Conservation (phyloP, 1,140 invertebrate species). For the Melanaphis sacchari region DNA sequence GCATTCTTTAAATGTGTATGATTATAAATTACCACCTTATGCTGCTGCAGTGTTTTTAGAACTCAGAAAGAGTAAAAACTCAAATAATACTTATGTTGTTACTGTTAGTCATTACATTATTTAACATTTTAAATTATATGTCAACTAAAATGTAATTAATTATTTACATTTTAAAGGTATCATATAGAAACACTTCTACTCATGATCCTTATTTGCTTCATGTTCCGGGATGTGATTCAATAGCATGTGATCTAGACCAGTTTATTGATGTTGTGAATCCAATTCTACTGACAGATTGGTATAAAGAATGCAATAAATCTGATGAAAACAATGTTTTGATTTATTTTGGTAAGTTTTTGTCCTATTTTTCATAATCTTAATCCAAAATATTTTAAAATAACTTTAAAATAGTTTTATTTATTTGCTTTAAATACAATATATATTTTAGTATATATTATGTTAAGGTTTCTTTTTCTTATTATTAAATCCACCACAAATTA, state of each 20-base stretch:
- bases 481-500: background rate
- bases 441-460: background rate
- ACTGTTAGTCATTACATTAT: constrained; percentile 62
- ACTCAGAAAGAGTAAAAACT: constrained; percentile 60
- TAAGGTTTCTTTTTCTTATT: background rate
- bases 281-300: constrained; percentile 29
- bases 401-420: background rate
- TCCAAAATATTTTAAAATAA: background rate
- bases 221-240: constrained; percentile 56
- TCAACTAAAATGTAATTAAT: background rate
- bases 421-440: background rate
- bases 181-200: constrained; percentile 45
- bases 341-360: background rate
- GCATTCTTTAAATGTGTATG: constrained; percentile 68
- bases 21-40: constrained; percentile 78
- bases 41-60: constrained; percentile 74
- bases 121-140: background rate
- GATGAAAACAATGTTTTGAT: background rate
- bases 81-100: constrained; percentile 63
- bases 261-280: constrained; percentile 42
- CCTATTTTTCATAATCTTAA: background rate
- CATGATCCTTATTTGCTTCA: constrained; percentile 43
- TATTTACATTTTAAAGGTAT: constrained; percentile 38
- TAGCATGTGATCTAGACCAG: constrained; percentile 42
- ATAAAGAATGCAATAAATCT: constrained; percentile 28